phyloP scores from a whole-genome alignment of 2,888 invertebrate species.

The Hirudinaria manillensis region DNA sequence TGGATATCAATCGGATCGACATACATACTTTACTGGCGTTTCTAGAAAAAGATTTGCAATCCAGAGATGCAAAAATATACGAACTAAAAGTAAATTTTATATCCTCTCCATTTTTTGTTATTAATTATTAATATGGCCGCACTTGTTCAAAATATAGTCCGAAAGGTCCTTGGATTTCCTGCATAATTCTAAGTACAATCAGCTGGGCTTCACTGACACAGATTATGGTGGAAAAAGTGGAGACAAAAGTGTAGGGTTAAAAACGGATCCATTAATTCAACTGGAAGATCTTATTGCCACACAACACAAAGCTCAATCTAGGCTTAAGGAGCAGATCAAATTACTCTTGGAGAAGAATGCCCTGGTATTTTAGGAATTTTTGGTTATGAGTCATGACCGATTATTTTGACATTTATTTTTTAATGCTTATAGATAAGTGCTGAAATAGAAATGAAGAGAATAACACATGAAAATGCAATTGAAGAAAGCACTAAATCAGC shows the following conservation, averaged over 20 bases:
- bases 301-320: slow-evolving; percentile 6
- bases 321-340: not conserved
- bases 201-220: not conserved
- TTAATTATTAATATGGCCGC: not conserved
- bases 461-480: not conserved
- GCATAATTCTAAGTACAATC: not conserved
- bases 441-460: not conserved
- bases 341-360: not conserved
- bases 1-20: too few relatives aligned
- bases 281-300: slow-evolving; percentile 10
- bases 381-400: not conserved
- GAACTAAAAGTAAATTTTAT: too few relatives aligned
- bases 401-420: slow-evolving; percentile 1
- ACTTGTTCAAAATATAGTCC: not conserved
- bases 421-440: not conserved
- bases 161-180: not conserved
- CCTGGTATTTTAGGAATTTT: not conserved
- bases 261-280: slow-evolving; percentile 1
- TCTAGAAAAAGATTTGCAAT: too few relatives aligned
- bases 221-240: not conserved
- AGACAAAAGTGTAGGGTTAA: too few relatives aligned
- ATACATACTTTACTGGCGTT: too few relatives aligned
- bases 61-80: too few relatives aligned
- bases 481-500: not conserved
- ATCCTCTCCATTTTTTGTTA: too few relatives aligned